phyloP scores from a whole-genome alignment of 2,888 invertebrate genomes.

The Epinotia ramella region DNA sequence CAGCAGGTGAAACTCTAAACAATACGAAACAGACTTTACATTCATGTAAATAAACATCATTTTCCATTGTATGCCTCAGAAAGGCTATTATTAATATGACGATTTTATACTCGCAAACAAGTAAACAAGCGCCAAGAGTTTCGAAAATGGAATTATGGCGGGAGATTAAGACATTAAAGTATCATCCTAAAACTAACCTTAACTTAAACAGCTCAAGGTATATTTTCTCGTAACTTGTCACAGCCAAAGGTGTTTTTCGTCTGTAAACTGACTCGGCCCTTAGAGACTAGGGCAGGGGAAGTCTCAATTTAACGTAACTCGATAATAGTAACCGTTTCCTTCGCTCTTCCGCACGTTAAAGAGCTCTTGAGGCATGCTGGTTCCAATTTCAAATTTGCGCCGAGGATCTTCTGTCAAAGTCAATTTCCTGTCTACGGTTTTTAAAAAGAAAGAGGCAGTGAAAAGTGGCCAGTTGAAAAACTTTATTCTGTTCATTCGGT shows the following conservation, averaged over 20 bases:
- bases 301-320: conserved; percentile 70
- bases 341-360: conserved; percentile 49
- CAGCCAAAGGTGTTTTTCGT: conserved; percentile 35
- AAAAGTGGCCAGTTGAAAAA: not conserved
- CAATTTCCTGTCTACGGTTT: conserved; percentile 36
- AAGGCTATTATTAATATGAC: conserved; percentile 29
- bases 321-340: conserved; percentile 60
- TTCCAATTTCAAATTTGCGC: conserved; percentile 49
- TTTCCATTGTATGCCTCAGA: conserved; percentile 36
- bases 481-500: not conserved
- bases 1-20: conserved; percentile 40
- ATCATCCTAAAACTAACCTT: conserved; percentile 8
- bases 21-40: conserved; percentile 34
- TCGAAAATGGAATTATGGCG: conserved; percentile 25
- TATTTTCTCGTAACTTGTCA: not conserved
- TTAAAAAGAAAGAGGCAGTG: not conserved
- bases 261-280: conserved; percentile 41
- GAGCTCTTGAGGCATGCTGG: conserved; percentile 36
- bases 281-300: conserved; percentile 64
- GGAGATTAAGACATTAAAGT: conserved; percentile 17
- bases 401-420: conserved; percentile 48
- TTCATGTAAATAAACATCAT: conserved; percentile 31
- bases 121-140: conserved; percentile 29
- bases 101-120: conserved; percentile 36
- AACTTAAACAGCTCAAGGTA: not conserved